These are phyloP conservation scores for Salarias fasciatus DNA, from an alignment of 2,797 vertebrate genomes.

Conservation along the genomic window DNA sequence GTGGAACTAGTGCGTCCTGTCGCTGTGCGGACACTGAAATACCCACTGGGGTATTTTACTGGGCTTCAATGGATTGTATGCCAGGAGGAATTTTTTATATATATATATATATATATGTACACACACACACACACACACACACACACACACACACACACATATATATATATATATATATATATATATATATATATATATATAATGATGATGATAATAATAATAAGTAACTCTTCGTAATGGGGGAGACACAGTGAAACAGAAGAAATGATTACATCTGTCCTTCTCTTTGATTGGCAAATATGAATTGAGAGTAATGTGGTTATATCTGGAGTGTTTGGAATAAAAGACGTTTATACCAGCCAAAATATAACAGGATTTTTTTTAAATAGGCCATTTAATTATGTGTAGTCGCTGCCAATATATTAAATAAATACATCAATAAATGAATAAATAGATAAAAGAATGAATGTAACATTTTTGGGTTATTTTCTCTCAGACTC, in stretches of 20 bases:
- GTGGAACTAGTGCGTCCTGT: neutral
- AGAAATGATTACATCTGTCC: conserved; percentile 7
- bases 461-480: too few species aligned
- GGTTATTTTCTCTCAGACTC: too few species aligned
- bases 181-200: neutral
- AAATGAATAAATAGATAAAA: too few species aligned
- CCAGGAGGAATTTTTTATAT: neutral
- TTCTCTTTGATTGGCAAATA: conserved; percentile 30
- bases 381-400: conserved; percentile 2
- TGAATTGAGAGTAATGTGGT: conserved; percentile 24
- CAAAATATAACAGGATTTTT: conserved; percentile 41
- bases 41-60: neutral
- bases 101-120: too few species aligned
- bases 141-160: too few species aligned
- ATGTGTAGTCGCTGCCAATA: conserved; percentile 24
- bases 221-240: conserved; percentile 12
- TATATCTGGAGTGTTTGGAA: conserved; percentile 25
- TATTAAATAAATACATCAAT: neutral
- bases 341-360: conserved; percentile 12
- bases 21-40: neutral
- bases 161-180: too few species aligned
- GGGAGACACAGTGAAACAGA: neutral
- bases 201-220: conserved; percentile 9
- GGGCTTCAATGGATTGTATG: neutral
- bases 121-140: too few species aligned